Conservation (phyloP, 2,888 invertebrate genomes). For the Rotaria sp. region DNA sequence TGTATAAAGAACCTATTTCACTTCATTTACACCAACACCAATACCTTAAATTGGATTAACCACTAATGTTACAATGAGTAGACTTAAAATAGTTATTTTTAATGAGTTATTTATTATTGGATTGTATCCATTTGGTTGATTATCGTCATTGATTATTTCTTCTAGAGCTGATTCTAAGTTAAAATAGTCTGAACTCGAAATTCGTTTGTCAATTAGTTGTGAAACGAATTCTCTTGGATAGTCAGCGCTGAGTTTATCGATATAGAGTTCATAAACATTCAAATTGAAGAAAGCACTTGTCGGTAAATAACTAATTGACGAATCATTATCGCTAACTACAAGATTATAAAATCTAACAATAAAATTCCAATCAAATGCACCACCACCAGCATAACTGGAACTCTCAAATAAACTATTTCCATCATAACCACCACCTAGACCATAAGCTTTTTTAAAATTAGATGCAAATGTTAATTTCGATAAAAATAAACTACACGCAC, state of each 20-base stretch:
- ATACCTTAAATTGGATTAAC: too few relatives aligned
- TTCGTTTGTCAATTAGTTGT: background rate
- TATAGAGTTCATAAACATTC: background rate
- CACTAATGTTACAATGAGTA: too few relatives aligned
- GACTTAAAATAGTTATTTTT: too few relatives aligned
- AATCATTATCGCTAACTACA: background rate
- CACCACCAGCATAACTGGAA: background rate
- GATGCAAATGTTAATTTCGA: background rate
- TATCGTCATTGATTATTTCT: too few relatives aligned
- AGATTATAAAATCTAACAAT: background rate
- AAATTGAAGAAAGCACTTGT: background rate
- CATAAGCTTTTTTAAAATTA: background rate
- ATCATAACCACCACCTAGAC: background rate
- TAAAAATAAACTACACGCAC: background rate
- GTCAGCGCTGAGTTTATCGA: background rate
- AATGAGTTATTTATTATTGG: too few relatives aligned
- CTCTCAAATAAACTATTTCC: background rate
- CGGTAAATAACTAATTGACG: background rate
- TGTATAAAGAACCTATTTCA: too few relatives aligned
- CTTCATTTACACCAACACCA: too few relatives aligned
- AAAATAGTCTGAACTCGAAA: background rate
- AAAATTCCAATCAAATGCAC: background rate
- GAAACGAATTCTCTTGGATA: background rate
- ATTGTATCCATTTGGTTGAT: too few relatives aligned
- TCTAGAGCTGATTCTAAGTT: background rate